phyloP scores from a whole-genome alignment of 2,113 vertebrate species.

The Zapornia atra region DNA sequence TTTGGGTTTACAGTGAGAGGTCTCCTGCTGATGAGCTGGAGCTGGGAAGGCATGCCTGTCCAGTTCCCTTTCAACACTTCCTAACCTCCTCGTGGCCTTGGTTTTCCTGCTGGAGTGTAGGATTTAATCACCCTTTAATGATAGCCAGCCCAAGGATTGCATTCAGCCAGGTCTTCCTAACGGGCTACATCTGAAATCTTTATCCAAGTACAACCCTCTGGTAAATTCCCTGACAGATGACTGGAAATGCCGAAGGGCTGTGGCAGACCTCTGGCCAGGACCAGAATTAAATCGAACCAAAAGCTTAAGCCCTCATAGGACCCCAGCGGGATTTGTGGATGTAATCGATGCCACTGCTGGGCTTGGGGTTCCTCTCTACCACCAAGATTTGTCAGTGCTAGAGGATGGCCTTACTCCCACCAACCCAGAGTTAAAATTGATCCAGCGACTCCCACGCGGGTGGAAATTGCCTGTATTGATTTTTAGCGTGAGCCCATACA shows the following conservation, averaged over 20 bases:
- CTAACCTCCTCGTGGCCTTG: background rate
- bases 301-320: background rate
- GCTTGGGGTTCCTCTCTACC: background rate
- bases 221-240: background rate
- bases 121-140: constrained; percentile 40
- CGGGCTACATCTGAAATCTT: constrained; percentile 6
- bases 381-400: background rate
- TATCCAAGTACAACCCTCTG: background rate
- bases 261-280: background rate
- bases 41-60: constrained; percentile 17
- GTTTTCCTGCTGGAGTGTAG: background rate
- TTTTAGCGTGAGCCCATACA: background rate
- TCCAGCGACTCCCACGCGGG: background rate
- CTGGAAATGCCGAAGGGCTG: background rate
- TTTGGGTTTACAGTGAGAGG: background rate
- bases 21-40: constrained; percentile 2
- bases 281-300: background rate
- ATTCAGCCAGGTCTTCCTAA: constrained; percentile 6
- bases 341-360: background rate
- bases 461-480: background rate
- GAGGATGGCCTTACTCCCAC: background rate
- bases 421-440: background rate
- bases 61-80: constrained; percentile 48
- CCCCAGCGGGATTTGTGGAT: background rate
- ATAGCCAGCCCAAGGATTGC: background rate